A percentile compares a stretch with the other conserved stretches of the same genome.
Evolutionary conservation across 2,888 invertebrate species (phyloP).

Genomic region (Chrysomela aeneicollis): DNA sequence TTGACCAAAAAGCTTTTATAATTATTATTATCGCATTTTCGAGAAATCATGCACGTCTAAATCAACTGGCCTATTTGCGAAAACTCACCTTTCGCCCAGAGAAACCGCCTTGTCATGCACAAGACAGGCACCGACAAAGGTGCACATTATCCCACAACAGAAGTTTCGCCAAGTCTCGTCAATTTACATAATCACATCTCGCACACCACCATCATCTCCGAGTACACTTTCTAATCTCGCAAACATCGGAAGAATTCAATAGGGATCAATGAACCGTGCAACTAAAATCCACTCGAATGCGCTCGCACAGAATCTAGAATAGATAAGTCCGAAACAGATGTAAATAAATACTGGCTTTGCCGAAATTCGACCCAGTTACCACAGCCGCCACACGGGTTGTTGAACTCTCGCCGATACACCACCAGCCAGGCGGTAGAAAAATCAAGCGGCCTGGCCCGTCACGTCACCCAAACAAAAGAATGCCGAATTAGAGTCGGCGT

Average conservation of each 20-base stretch:
- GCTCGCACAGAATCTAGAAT: slow-evolving; percentile 41
- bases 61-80: too few species aligned
- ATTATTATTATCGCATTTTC: too few species aligned
- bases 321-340: slow-evolving; percentile 46
- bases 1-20: too few species aligned
- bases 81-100: not conserved
- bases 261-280: slow-evolving; percentile 45
- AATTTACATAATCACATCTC: slow-evolving; percentile 3
- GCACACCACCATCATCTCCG: slow-evolving; percentile 19
- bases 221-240: slow-evolving; percentile 30
- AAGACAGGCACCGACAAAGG: not conserved
- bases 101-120: not conserved
- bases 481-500: slow-evolving; percentile 22
- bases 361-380: slow-evolving; percentile 51
- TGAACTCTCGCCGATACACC: slow-evolving; percentile 36
- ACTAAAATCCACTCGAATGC: slow-evolving; percentile 28
- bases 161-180: not conserved
- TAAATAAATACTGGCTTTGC: slow-evolving; percentile 47
- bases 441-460: slow-evolving; percentile 19
- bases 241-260: slow-evolving; percentile 8
- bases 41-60: too few species aligned
- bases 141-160: not conserved
- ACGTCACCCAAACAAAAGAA: slow-evolving; percentile 25
- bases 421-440: slow-evolving; percentile 14
- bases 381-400: slow-evolving; percentile 36